Evolutionary conservation across 1,140 invertebrate genomes (phyloP).

Genomic region (Solenopsis invicta): DNA sequence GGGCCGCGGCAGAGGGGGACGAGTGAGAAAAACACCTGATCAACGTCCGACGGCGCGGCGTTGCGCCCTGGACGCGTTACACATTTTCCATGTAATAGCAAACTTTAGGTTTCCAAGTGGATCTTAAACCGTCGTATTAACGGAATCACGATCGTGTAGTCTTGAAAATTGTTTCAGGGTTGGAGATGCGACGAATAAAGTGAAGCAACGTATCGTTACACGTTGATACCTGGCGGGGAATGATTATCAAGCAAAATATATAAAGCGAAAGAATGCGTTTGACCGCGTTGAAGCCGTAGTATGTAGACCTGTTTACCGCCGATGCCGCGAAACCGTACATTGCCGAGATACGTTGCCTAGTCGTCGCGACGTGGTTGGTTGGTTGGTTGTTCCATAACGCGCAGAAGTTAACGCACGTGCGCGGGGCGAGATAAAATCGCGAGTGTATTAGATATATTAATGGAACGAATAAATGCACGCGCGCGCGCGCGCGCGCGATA

Average conservation of each 20-base stretch:
- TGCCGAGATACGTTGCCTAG: not conserved
- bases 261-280: constrained; percentile 2
- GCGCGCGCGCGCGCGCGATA: constrained; percentile 10
- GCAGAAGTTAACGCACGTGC: constrained; percentile 35
- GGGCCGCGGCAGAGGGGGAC: not conserved
- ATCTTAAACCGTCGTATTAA: constrained; percentile 12
- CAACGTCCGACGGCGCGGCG: not conserved
- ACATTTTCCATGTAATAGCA: not conserved
- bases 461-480: constrained; percentile 38
- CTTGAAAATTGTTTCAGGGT: not conserved
- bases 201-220: not conserved
- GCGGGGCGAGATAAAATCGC: constrained; percentile 37
- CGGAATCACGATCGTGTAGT: not conserved
- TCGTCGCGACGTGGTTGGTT: not conserved
- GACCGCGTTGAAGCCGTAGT: not conserved
- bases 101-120: not conserved
- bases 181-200: not conserved
- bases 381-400: constrained; percentile 13
- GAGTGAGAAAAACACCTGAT: constrained; percentile 17
- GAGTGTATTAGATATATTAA: constrained; percentile 52
- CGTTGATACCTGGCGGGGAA: not conserved
- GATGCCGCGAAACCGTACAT: not conserved
- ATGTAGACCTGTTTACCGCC: constrained; percentile 2
- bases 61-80: not conserved
- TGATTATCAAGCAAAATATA: constrained; percentile 14